phyloP scores from a whole-genome alignment of 2,888 invertebrate genomes.

The Creontiades dilutus region DNA sequence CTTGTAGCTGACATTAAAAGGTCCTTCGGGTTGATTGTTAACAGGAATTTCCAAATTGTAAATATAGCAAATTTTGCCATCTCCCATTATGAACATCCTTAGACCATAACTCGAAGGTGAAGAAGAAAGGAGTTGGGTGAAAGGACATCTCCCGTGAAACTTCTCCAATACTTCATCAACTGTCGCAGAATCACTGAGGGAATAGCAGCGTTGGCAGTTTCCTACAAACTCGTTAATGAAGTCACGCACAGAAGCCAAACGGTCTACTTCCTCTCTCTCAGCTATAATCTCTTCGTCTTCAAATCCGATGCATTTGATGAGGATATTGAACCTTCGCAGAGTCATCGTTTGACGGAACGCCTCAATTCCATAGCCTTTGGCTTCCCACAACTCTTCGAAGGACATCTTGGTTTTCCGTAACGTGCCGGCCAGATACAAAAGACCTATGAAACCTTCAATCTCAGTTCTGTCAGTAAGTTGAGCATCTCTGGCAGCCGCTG shows the following conservation, averaged over 20 bases:
- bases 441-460: not conserved
- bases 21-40: not conserved
- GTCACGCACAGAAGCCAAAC: not conserved
- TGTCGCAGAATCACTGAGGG: not conserved
- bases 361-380: not conserved
- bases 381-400: not conserved
- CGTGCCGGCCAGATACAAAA: not conserved
- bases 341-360: not conserved
- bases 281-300: not conserved
- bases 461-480: not conserved
- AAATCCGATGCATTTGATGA: not conserved
- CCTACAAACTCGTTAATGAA: not conserved
- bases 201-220: not conserved
- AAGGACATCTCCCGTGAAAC: not conserved
- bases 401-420: not conserved
- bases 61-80: not conserved
- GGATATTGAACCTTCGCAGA: not conserved
- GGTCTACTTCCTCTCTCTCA: not conserved
- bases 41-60: not conserved
- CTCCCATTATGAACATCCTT: not conserved
- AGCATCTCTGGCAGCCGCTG: not conserved
- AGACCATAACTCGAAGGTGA: not conserved
- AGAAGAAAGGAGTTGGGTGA: not conserved
- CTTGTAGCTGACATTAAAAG: not conserved
- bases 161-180: not conserved